These are phyloP conservation scores for Cirrhinus molitorella DNA, from an alignment of 2,797 vertebrate species.

Conservation along the genomic window DNA sequence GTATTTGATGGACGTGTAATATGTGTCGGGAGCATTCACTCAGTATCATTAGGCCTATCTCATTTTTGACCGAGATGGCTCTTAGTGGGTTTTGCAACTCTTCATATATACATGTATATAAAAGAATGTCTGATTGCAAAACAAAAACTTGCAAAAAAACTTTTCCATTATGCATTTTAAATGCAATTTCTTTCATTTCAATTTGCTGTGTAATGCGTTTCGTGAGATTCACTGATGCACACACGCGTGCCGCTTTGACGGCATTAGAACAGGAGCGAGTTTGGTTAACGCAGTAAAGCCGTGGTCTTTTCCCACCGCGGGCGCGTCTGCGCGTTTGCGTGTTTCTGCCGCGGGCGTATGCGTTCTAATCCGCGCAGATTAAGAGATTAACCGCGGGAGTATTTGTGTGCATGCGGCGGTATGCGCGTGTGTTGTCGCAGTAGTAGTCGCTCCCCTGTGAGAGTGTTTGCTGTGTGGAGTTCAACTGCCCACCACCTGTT, in stretches of 20 bases:
- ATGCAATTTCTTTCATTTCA: neutral
- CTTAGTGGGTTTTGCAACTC: too few relatives aligned
- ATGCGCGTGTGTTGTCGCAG: constrained; percentile 25
- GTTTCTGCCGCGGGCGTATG: neutral
- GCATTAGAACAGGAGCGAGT: neutral
- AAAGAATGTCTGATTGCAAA: neutral
- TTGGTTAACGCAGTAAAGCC: constrained; percentile 5
- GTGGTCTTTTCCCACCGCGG: constrained; percentile 7
- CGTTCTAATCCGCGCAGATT: constrained; percentile 27
- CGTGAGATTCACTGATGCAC: neutral
- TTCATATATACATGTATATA: neutral
- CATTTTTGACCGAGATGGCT: too few relatives aligned
- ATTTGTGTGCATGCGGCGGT: constrained; percentile 30
- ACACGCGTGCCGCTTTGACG: neutral
- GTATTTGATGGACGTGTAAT: too few relatives aligned
- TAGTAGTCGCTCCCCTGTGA: constrained; percentile 27
- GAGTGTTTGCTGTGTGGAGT: constrained; percentile 31
- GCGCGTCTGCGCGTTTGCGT: neutral
- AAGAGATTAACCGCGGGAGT: constrained; percentile 30
- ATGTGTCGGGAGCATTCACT: too few relatives aligned
- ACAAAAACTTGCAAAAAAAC: neutral
- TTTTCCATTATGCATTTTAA: neutral
- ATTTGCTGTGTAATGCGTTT: neutral
- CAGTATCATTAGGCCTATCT: too few relatives aligned
- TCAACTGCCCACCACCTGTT: constrained; percentile 54